phyloP scores from a whole-genome alignment of 2,888 invertebrate species.

The Venusia cambrica region DNA sequence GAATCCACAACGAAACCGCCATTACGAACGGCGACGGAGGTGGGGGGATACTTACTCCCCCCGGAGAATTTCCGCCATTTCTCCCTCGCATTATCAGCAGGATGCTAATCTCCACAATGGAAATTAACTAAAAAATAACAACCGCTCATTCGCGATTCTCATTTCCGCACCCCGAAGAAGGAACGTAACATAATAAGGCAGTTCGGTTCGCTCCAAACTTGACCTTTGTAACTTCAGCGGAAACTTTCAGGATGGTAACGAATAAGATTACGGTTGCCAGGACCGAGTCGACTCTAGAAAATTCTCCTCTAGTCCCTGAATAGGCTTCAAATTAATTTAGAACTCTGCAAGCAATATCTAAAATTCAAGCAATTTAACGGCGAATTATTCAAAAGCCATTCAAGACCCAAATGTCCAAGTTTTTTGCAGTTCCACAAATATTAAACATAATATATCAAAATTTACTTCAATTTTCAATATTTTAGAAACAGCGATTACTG shows the following conservation, averaged over 20 bases:
- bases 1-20: constrained; percentile 40
- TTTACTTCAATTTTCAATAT: constrained; percentile 10
- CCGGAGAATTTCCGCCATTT: constrained; percentile 54
- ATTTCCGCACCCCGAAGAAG: constrained; percentile 41
- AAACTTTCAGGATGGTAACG: constrained; percentile 31
- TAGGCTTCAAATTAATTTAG: constrained; percentile 33
- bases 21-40: constrained; percentile 41
- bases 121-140: constrained; percentile 46
- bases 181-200: constrained; percentile 36
- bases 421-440: constrained; percentile 12
- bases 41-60: constrained; percentile 36
- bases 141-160: constrained; percentile 30
- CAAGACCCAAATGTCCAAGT: constrained; percentile 18
- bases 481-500: constrained; percentile 2
- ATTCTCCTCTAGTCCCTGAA: constrained; percentile 31
- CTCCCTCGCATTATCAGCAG: constrained; percentile 45
- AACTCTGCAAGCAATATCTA: constrained; percentile 29
- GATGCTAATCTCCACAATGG: constrained; percentile 61
- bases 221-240: constrained; percentile 35
- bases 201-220: constrained; percentile 33
- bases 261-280: constrained; percentile 32
- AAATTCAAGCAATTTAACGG: constrained; percentile 22
- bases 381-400: constrained; percentile 31
- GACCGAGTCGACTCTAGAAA: constrained; percentile 21
- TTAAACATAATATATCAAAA: constrained; percentile 3